phyloP scores from a whole-genome alignment of 2,797 vertebrate species.

The Sebastes alutus region DNA sequence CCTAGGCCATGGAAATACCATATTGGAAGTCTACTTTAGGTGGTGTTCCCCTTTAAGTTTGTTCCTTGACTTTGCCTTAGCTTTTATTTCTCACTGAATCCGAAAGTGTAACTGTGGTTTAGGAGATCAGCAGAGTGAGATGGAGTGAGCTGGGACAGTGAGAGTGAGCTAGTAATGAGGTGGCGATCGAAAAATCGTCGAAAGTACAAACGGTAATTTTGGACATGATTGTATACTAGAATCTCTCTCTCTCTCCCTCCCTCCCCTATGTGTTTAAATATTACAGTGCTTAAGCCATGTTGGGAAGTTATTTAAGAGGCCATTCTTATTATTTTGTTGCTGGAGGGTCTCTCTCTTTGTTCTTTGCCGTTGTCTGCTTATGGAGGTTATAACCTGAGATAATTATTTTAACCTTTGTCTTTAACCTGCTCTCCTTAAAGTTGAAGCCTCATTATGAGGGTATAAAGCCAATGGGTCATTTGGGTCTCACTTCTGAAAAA shows the following conservation, averaged over 20 bases:
- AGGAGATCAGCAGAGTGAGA: neutral
- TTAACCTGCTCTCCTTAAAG: neutral
- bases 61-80: neutral
- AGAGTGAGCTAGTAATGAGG: neutral
- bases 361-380: neutral
- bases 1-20: too few species aligned
- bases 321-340: constrained; percentile 9
- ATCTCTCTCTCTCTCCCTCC: neutral
- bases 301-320: constrained; percentile 3
- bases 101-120: neutral
- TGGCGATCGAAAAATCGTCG: neutral
- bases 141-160: neutral
- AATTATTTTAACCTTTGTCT: constrained; percentile 7
- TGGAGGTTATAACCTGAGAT: neutral
- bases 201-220: neutral
- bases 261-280: neutral
- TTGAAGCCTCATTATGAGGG: constrained; percentile 5
- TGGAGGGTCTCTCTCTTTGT: neutral
- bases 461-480: neutral
- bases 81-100: neutral
- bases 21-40: too few species aligned
- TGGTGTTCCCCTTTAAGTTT: too few species aligned
- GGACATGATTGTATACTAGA: neutral
- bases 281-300: neutral
- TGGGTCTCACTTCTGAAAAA: neutral